Evolutionary conservation across 2,888 invertebrate species (phyloP), one percentile per base, ranked within the genome.

Genomic region (Luffia ferchaultella): DNA sequence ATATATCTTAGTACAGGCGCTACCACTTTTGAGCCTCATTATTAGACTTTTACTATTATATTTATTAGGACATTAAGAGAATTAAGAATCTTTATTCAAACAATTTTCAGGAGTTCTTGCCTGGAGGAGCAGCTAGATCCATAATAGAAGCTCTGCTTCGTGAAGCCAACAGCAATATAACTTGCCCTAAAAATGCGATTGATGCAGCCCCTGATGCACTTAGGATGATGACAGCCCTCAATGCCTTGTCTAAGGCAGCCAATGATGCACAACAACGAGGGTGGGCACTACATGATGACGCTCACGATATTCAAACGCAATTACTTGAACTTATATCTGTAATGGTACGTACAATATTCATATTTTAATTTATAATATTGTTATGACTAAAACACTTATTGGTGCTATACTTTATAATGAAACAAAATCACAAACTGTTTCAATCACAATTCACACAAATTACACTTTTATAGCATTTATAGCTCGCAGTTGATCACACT

Each of bases 241-340:
- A 89, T 56, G 91, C 96, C 55, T 76, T 97, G 57, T 93, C 93
- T 1, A 92, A 91, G 54, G 95, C 96, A 57, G 96, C 96, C 59
- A 95, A 97, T 65, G 97, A 97, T 69, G 93, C 96, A 0, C 97
- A 98, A 66, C 97, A 98, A 66, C 85, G 97, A 52, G 96, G 95
- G 59, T 97, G 97, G 97, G 94, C 95, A 70, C 80, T 97, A 20
- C 94, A 97, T 68, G 97, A 97, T 68, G 97, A 97, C 70, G 96
- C 97, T 58, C 88, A 89, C 53, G 91, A 93, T 59, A 97, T 97
- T 64, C 89, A 90, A 53, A 92, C 93, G 54, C 93, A 95, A 70
- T 85, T 97, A 51, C 87, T 89, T 51, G 93, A 94, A 69, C 84
- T 94, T 18, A 92, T 92, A 48, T 92, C 92, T 55, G 93, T 95